Evolutionary conservation across 1,140 invertebrate species (phyloP), one percentile per base, ranked within the genome.

Genomic region (Maconellicoccus hirsutus): DNA sequence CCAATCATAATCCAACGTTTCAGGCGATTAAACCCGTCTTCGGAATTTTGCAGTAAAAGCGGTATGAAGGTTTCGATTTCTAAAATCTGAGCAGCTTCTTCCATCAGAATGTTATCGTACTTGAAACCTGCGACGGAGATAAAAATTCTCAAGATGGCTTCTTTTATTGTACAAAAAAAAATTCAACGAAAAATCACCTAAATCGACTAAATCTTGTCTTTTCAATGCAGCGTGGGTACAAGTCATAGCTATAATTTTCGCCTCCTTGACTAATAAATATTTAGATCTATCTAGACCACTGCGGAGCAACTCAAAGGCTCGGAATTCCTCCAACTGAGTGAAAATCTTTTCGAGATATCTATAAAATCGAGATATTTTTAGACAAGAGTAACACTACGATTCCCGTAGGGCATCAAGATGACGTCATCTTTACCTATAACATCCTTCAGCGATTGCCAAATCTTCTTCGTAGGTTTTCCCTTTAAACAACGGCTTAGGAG

Each of bases 1-100:
- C 97, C 98, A 77, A 99, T 99, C 98, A 99, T 99, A 70, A 99
- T 98, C 97, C 98, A 99, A 14, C 98, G 85, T 81, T 99, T 99
- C 29, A 99, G 80, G 0, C 97, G 86, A 80, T 96, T 98, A 59
- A 88, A 88, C 1, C 96, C 96, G 78, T 98, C 94, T 77, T 98
- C 87, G 0, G 97, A 96, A 81, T 98, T 98, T 80, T 99, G 97
- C 23, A 99, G 82, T 0, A 99, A 81, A 8, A 99, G 81, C 0
- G 98, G 98, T 77, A 99, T 99, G 78, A 99, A 99, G 0, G 98
- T 99, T 83, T 99, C 98, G 71, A 99, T 99, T 82, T 99, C 98
- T 21, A 99, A 82, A 75, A 99, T 99, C 81, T 99, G 97, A 0
- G 96, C 98, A 0, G 96, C 87, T 81, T 99, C 98, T 82, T 99